These are phyloP conservation scores for Platorchestia sp. DNA, from an alignment of 1,140 invertebrate genomes.

Conservation along the genomic window DNA sequence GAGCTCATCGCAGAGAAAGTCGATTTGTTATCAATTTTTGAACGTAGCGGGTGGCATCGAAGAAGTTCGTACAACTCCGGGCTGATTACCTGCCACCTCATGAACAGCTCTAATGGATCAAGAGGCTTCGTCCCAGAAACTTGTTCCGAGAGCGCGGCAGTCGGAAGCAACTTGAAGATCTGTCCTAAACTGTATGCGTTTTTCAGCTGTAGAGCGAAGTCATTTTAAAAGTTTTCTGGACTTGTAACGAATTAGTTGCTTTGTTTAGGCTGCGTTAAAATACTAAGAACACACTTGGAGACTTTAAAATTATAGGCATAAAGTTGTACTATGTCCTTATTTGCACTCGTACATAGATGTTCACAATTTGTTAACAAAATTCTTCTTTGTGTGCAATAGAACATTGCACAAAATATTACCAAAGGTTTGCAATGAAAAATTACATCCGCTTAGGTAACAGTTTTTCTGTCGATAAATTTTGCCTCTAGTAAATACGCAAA, in stretches of 20 bases:
- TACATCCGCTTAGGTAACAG: not conserved
- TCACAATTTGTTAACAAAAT: too few relatives aligned
- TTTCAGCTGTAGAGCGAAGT: not conserved
- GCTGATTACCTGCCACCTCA: not conserved
- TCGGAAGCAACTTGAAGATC: not conserved
- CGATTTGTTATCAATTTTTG: not conserved
- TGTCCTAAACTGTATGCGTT: not conserved
- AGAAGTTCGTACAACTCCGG: not conserved
- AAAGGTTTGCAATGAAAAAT: too few relatives aligned
- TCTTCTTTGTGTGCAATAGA: too few relatives aligned
- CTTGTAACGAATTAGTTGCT: not conserved
- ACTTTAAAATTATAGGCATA: too few relatives aligned
- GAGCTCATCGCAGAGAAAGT: not conserved
- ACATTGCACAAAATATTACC: too few relatives aligned
- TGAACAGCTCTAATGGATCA: not conserved
- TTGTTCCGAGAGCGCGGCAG: not conserved
- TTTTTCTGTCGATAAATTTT: not conserved
- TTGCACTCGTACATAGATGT: too few relatives aligned
- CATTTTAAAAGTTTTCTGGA: not conserved
- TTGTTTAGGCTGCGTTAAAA: too few relatives aligned
- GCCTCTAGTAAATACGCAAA: not conserved
- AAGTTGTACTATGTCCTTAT: too few relatives aligned
- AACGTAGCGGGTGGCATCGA: not conserved
- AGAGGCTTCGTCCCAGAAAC: not conserved
- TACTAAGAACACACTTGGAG: too few relatives aligned